These are phyloP conservation scores for Drosophila leontia DNA, from an alignment of 1,140 invertebrate species.

Conservation along the genomic window DNA sequence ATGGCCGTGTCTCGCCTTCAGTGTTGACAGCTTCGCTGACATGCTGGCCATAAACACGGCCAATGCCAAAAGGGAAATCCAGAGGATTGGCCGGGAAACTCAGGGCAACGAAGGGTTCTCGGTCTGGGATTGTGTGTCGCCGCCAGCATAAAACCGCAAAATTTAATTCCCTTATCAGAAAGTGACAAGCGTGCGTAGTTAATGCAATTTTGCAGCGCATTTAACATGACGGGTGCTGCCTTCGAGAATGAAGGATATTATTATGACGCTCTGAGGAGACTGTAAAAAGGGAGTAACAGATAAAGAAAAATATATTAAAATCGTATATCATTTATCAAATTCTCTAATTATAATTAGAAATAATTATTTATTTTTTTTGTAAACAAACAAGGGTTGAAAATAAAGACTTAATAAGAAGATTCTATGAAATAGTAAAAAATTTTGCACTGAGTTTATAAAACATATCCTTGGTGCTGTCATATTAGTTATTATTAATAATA, in stretches of 20 bases:
- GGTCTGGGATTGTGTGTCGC: conserved; percentile 36
- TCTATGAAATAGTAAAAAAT: too few relatives aligned
- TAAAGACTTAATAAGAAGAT: too few relatives aligned
- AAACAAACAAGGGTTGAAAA: background rate
- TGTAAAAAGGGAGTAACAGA: background rate
- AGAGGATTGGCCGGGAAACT: conserved; percentile 3
- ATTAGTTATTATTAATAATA: too few relatives aligned
- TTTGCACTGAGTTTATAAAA: too few relatives aligned
- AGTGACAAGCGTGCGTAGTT: conserved; percentile 85
- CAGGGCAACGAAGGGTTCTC: conserved; percentile 7
- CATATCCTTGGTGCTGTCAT: too few relatives aligned
- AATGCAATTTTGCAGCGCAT: conserved; percentile 84
- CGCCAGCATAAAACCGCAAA: conserved; percentile 82
- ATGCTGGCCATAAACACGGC: conserved; percentile 72
- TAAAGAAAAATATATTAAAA: background rate
- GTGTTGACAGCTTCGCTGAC: conserved; percentile 68
- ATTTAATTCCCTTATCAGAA: conserved; percentile 85
- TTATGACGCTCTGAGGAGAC: background rate
- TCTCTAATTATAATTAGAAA: too few relatives aligned
- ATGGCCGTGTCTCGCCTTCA: conserved; percentile 71
- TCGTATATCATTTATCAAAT: too few relatives aligned
- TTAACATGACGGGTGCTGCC: conserved; percentile 75
- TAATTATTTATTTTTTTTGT: too few relatives aligned
- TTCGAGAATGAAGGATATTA: conserved; percentile 11
- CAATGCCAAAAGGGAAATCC: conserved; percentile 46